These are phyloP conservation scores for Ophioderma brevispina DNA, from an alignment of 35 echinoderm and acorn worm genomes.

Conservation along the genomic window DNA sequence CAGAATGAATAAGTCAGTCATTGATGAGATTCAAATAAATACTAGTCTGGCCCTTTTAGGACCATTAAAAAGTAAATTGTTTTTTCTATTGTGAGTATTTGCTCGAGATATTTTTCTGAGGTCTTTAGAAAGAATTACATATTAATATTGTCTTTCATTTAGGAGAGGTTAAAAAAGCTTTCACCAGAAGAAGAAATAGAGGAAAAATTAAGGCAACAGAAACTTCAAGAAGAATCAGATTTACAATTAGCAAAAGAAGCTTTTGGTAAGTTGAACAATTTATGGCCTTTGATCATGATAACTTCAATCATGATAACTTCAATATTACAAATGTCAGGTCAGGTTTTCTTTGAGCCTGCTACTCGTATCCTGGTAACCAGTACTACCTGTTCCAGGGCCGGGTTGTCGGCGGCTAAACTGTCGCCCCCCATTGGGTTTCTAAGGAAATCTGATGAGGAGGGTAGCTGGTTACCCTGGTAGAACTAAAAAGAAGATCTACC, in stretches of 20 bases:
- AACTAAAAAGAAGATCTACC: no score
- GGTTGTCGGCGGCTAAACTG: no score
- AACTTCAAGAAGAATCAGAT: slow-evolving; percentile 79
- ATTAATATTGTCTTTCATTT: not conserved
- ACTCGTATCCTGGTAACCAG: no score
- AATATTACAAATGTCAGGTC: no score
- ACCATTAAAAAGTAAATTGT: not conserved
- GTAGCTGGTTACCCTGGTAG: no score
- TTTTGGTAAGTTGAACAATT: slow-evolving; percentile 61
- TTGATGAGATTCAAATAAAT: not conserved
- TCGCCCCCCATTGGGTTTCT: no score
- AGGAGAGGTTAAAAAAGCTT: slow-evolving; percentile 24
- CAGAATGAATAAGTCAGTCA: not conserved
- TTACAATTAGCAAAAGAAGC: slow-evolving; percentile 75
- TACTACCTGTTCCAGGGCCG: no score
- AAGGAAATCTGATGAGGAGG: no score
- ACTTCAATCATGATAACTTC: no score
- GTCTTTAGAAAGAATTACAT: not conserved
- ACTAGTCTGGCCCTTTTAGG: not conserved
- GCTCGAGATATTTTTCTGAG: not conserved
- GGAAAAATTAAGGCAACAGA: slow-evolving; percentile 73
- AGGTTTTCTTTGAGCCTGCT: no score
- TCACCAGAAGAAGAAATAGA: slow-evolving; percentile 68
- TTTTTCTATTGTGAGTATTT: not conserved
- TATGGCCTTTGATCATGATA: no score